Base-by-base conservation (phyloP, 2,888 invertebrate genomes). In the Bellardia pandia region DNA sequence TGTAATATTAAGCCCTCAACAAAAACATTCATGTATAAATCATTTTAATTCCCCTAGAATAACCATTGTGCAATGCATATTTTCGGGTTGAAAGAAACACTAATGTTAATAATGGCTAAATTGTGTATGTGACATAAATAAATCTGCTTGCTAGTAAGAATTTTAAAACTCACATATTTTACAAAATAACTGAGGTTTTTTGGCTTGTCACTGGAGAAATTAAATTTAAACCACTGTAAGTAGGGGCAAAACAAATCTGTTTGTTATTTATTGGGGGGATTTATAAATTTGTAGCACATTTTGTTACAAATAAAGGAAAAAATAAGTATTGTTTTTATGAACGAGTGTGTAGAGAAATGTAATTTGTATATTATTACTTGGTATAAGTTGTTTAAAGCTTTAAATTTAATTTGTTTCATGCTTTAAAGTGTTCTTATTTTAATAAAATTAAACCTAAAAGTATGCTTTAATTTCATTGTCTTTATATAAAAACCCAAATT, bases 71-170 rank as follows among this genome's bases (percentile, higher is more conserved):
- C 2, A 23, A 56, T 56, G 56, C 8, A 16, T 23, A 23, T 56
- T 56, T 56, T 2, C 23, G 23, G 7, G 2, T 0, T 1, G 2
- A 45, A 45, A 45, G 2, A 45, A 45, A 30, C 33, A 62, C 33
- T 62, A 62, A 37, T 37, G 14, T 14, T 62, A 37, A 62, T 62
- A 37, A 62, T 37, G 62, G 33, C n/a, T 37, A 62, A 62, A 62
- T 37, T 33, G 14, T 37, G 37, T 62, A 62, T 62, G 37, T 40
- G 62, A 37, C 62, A 62, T 37, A 37, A 62, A 37, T 62, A 62
- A 58, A 58, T 58, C 58, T 58, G 30, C 13, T 58, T 4, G 37
- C 11, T n/a, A 62, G 37, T 62, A n/a, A 37, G 37, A 62, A 3
- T 62, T 37, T 62, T 37, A n/a, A 33, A 62, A 37, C 11, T 23